phyloP scores from a whole-genome alignment of 2,797 vertebrate genomes.

The Poecile montanus region DNA sequence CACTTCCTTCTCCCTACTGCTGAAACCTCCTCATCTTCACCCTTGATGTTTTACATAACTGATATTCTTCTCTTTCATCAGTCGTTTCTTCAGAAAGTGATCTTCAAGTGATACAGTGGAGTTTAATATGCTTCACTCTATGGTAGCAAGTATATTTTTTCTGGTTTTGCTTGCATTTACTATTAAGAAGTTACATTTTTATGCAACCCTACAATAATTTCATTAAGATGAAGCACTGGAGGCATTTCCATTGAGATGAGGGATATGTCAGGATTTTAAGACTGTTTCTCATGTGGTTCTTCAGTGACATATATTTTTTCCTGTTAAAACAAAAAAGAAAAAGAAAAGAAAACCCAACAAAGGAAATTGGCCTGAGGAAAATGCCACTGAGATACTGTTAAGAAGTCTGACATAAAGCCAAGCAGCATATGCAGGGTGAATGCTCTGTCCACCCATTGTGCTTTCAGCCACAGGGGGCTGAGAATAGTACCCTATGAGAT shows the following conservation, averaged over 20 bases:
- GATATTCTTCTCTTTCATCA: neutral
- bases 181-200: neutral
- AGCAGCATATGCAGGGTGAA: neutral
- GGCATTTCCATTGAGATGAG: neutral
- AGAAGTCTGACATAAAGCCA: conserved; percentile 43
- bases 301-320: conserved; percentile 14
- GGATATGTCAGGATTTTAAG: neutral
- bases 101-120: neutral
- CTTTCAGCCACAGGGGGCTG: conserved; percentile 41
- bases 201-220: neutral
- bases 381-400: conserved; percentile 47
- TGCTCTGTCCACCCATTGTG: conserved; percentile 6
- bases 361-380: conserved; percentile 43
- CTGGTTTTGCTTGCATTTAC: neutral
- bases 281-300: conserved; percentile 26
- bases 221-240: neutral
- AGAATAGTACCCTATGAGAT: conserved; percentile 20
- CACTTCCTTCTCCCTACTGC: neutral
- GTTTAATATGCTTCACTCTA: neutral
- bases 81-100: neutral
- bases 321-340: neutral
- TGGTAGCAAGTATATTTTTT: neutral
- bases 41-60: neutral
- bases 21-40: neutral
- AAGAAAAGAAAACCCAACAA: neutral